Evolutionary conservation across 23 tunicate genomes (phyloP).

Genomic region (Trididemnum nubilum): DNA sequence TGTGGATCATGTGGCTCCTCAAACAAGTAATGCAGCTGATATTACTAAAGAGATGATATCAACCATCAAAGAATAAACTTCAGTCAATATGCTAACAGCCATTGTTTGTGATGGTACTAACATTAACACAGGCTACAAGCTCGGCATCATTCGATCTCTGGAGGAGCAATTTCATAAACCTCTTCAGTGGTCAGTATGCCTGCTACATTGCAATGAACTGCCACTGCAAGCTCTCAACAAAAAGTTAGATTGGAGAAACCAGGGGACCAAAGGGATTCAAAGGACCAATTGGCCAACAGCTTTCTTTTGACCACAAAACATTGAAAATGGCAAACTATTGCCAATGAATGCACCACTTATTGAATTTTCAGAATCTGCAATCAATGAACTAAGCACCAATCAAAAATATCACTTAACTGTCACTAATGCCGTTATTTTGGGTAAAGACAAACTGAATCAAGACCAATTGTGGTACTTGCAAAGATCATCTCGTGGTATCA

Average conservation of each 20-base stretch:
- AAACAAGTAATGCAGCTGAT: background rate
- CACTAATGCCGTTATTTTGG: background rate
- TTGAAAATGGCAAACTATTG: constrained; percentile 3
- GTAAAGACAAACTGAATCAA: constrained; percentile 5
- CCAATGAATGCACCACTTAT: background rate
- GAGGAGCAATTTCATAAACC: background rate
- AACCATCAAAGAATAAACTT: background rate
- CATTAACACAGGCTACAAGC: background rate
- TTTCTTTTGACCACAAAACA: background rate
- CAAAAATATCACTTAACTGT: background rate
- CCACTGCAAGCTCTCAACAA: constrained; percentile 3
- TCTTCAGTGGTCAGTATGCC: background rate
- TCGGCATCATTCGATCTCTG: background rate
- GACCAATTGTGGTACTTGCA: background rate
- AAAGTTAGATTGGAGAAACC: background rate
- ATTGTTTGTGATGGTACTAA: constrained; percentile 5
- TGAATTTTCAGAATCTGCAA: background rate
- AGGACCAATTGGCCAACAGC: constrained; percentile 16
- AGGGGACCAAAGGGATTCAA: constrained; percentile 6
- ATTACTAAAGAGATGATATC: constrained; percentile 3
- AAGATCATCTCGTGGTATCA: constrained; percentile 7
- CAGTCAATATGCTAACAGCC: background rate
- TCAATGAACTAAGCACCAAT: background rate
- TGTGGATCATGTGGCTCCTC: constrained; percentile 19
- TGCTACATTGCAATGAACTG: background rate